Percentiles rank a stretch among this genome's conserved stretches.
Conservation (phyloP, 1,140 invertebrate genomes). For the Atopsyche davidsoni region DNA sequence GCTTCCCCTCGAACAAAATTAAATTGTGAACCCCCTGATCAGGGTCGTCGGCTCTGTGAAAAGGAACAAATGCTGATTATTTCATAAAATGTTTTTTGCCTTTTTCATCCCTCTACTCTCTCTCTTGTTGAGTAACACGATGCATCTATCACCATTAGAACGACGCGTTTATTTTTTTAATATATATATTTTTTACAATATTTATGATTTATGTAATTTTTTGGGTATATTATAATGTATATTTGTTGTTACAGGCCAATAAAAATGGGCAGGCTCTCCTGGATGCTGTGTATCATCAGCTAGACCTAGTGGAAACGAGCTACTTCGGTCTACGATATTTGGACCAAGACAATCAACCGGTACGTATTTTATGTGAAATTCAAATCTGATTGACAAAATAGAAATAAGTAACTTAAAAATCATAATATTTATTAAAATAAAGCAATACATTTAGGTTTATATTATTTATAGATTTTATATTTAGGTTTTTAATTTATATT, state of each 20-base stretch:
- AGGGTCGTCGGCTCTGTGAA: neutral
- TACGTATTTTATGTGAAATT: conserved; percentile 45
- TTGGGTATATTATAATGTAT: conserved; percentile 10
- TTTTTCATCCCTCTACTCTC: too few relatives aligned
- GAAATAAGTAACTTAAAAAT: too few relatives aligned
- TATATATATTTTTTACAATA: conserved; percentile 4
- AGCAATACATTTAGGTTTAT: neutral
- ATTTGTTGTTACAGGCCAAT: conserved; percentile 65
- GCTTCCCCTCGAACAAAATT: conserved; percentile 8
- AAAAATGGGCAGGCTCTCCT: conserved; percentile 78
- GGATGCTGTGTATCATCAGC: conserved; percentile 81
- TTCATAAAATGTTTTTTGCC: too few relatives aligned
- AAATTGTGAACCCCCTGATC: neutral
- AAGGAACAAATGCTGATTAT: too few relatives aligned
- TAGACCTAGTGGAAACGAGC: conserved; percentile 86
- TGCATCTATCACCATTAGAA: too few relatives aligned
- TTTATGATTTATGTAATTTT: conserved; percentile 1
- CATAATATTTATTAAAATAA: neutral
- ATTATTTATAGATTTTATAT: neutral
- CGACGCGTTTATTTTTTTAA: too few relatives aligned
- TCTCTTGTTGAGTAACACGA: too few relatives aligned
- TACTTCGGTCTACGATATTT: conserved; percentile 89
- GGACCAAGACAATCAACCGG: conserved; percentile 82
- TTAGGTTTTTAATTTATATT: neutral
- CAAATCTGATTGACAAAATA: neutral